These are phyloP conservation scores for Lasioglossum villosulum DNA, from an alignment of 2,888 invertebrate species.

Conservation along the genomic window DNA sequence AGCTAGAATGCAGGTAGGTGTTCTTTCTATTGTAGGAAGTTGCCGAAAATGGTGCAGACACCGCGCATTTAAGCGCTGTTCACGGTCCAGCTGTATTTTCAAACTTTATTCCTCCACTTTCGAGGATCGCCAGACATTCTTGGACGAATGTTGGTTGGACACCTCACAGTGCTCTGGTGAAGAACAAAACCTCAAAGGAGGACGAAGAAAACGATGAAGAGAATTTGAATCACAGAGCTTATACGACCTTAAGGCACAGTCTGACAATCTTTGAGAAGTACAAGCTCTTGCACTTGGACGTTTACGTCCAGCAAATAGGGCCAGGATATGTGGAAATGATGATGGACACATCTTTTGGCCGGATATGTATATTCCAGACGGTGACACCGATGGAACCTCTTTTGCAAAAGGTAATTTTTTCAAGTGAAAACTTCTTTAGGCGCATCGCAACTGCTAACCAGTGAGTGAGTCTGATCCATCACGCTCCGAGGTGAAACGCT, in stretches of 20 bases:
- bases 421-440: no score
- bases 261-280: conserved; percentile 87
- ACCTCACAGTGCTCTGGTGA: conserved; percentile 76
- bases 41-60: conserved; percentile 95
- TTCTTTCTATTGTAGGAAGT: conserved; percentile 88
- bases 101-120: conserved; percentile 45
- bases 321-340: conserved; percentile 91
- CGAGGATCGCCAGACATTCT: conserved; percentile 75
- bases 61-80: conserved; percentile 91
- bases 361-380: conserved; percentile 89
- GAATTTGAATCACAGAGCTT: conserved; percentile 87
- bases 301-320: conserved; percentile 88
- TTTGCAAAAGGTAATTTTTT: conserved; percentile 85
- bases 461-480: no score
- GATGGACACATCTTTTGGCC: conserved; percentile 87
- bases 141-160: conserved; percentile 85
- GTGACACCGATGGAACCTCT: conserved; percentile 92
- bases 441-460: no score
- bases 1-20: background rate
- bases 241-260: conserved; percentile 88
- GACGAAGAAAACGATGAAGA: background rate
- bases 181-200: background rate
- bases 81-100: conserved; percentile 87
- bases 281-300: conserved; percentile 87
- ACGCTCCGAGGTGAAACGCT: no score